Base-by-base conservation (phyloP, 2,888 invertebrate species). In the Lissonota sp. region DNA sequence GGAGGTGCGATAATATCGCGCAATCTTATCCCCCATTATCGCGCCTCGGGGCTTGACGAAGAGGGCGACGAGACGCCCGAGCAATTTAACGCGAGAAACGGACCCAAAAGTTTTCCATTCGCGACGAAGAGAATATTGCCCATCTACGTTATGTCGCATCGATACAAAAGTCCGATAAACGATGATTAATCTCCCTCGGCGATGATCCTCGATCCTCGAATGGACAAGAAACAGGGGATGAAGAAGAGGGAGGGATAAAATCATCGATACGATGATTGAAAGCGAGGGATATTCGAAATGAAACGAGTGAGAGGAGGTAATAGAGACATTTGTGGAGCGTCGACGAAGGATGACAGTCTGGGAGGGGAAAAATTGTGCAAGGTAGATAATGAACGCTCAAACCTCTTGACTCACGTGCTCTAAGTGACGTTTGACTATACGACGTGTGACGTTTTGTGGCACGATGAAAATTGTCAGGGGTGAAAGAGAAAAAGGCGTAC, bases 11-110 rank as follows among this genome's bases (percentile, higher is more conserved):
- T 84, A 64, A 49, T 49, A 10, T 72, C 57, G 53, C 63, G 84
- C 85, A 82, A 85, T 84, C 87, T 90, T 89, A 90, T 90, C 87
- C 89, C 89, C 89, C 85, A 88, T 90, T 89, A 89, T 83, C 86
- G 78, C 79, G 84, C 82, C 82, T 82, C 69, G 7, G 72, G 80
- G 84, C 57, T 78, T 53, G 78, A 84, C 69, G 80, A 80, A 71
- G 70, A 78, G 63, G 72, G 74, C 76, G 26, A 26, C 26, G 84
- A 66, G 49, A 64, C 26, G 58, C 16, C 71, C 26, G 49, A 74
- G 55, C 40, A 51, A 57, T 51, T 60, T 58, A 26, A 26, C 26
- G 42, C 67, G 49, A 39, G 67, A 66, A 57, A 44, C 46, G 66
- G 63, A 60, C 63, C 55, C 57, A 4, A 16, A 49, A 58, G 26